Percentiles rank a stretch among this genome's conserved stretches.
These are phyloP conservation scores for Periparus ater DNA, from an alignment of 2,797 vertebrate species.

Conservation along the genomic window DNA sequence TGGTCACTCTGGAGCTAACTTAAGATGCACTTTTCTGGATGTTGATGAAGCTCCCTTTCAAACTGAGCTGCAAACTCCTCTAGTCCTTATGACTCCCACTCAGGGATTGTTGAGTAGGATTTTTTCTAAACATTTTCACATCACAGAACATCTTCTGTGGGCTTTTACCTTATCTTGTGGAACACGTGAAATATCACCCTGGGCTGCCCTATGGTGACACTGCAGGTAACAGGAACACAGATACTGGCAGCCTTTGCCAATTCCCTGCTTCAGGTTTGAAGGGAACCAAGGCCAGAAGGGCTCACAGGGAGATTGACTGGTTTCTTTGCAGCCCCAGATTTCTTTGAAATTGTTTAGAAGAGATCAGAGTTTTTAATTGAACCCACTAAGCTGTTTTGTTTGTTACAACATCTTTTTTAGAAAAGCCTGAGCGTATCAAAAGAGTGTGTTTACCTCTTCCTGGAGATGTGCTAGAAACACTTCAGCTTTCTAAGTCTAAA, in stretches of 20 bases:
- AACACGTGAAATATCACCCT: fast-evolving
- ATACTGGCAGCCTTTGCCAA: background rate
- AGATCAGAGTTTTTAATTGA: background rate
- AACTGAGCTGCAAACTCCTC: background rate
- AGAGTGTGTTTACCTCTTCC: background rate
- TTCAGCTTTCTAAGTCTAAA: background rate
- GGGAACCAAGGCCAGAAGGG: background rate
- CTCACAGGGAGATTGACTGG: background rate
- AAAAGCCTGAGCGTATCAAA: background rate
- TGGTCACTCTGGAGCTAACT: background rate
- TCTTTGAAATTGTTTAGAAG: background rate
- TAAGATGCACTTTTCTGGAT: background rate
- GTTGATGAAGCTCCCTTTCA: background rate
- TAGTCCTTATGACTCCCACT: background rate
- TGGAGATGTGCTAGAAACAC: background rate
- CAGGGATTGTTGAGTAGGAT: background rate
- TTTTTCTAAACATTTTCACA: background rate
- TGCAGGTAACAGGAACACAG: background rate
- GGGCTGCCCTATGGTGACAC: background rate
- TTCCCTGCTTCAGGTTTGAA: background rate
- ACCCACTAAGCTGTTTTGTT: background rate
- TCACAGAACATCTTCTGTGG: background rate
- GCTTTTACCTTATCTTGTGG: background rate
- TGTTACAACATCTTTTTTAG: background rate
- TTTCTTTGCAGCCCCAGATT: background rate